Evolutionary conservation across 2,113 vertebrate genomes (phyloP).

Genomic region (Axis porcinus): DNA sequence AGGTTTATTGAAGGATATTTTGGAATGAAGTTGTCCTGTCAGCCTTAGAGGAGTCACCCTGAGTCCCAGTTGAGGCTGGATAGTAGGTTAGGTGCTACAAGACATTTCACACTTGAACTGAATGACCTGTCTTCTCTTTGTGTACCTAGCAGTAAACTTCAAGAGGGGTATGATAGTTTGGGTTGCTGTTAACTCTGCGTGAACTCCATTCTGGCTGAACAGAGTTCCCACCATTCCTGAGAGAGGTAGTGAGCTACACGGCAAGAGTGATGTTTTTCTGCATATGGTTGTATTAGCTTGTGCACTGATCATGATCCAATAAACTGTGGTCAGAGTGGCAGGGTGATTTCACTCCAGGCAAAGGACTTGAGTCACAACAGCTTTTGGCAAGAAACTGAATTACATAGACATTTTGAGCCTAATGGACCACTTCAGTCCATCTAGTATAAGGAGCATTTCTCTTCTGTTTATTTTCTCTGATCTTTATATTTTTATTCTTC

Average conservation of each 20-base stretch:
- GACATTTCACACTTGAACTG: background rate
- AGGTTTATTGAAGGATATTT: background rate
- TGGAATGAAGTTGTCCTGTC: background rate
- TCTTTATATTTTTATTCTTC: background rate
- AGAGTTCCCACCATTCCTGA: background rate
- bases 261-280: background rate
- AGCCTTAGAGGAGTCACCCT: background rate
- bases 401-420: constrained; percentile 3
- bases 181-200: constrained; percentile 13
- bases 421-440: background rate
- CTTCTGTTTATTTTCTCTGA: constrained; percentile 4
- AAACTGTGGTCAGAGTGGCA: background rate
- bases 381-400: constrained; percentile 6
- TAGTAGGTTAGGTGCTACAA: background rate
- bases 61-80: background rate
- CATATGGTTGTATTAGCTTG: background rate
- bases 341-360: constrained; percentile 21
- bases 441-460: background rate
- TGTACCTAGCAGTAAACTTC: background rate
- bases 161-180: background rate
- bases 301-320: background rate
- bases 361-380: background rate
- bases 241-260: background rate
- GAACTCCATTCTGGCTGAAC: background rate
- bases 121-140: background rate